phyloP scores from a whole-genome alignment of 2,888 invertebrate species.

The Brenthis daphne region DNA sequence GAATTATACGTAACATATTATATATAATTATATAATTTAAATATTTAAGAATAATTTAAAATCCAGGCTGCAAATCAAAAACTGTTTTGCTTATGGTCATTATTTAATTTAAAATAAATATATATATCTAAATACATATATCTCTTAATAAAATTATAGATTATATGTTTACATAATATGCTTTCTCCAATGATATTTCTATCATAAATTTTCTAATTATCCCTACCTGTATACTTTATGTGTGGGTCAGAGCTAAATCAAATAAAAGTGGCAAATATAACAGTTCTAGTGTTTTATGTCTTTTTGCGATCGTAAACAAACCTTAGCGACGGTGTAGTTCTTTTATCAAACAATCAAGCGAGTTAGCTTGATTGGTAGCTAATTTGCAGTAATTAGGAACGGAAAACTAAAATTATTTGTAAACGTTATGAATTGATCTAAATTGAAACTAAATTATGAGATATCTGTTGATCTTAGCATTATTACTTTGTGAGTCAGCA shows the following conservation, averaged over 20 bases:
- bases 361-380: conserved; percentile 27
- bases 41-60: no score
- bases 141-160: no score
- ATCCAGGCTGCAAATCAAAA: no score
- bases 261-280: conserved; percentile 5
- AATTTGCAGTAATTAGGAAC: conserved; percentile 46
- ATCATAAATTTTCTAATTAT: no score
- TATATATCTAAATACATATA: no score
- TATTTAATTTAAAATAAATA: no score
- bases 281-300: conserved; percentile 18
- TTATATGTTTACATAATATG: no score
- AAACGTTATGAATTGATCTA: conserved; percentile 31
- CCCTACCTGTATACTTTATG: background rate
- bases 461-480: conserved; percentile 63
- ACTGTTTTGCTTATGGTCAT: no score
- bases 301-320: conserved; percentile 36
- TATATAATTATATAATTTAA: no score
- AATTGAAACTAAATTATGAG: conserved; percentile 54
- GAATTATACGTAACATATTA: no score
- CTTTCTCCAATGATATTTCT: no score
- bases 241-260: conserved; percentile 3
- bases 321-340: conserved; percentile 28
- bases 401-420: conserved; percentile 47
- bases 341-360: conserved; percentile 40
- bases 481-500: conserved; percentile 67